These are phyloP conservation scores for Solenodon paradoxus DNA, from an alignment of 2,113 vertebrate species.

Conservation along the genomic window DNA sequence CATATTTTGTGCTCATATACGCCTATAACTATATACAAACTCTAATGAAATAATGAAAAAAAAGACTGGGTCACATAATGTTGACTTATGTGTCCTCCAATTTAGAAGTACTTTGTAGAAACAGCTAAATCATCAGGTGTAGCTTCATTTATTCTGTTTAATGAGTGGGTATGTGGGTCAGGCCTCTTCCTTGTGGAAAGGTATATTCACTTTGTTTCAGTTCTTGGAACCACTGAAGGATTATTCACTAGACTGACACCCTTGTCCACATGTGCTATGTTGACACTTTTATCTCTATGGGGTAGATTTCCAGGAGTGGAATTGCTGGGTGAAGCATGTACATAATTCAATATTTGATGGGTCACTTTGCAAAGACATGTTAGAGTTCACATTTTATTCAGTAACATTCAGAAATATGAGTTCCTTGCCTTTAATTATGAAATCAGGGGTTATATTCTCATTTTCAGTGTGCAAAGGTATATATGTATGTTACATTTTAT, in stretches of 20 bases:
- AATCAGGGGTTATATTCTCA: not conserved
- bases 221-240: not conserved
- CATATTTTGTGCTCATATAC: not conserved
- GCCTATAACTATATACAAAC: not conserved
- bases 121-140: not conserved
- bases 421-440: not conserved
- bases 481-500: not conserved
- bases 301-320: not conserved
- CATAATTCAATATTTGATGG: not conserved
- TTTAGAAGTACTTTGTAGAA: not conserved
- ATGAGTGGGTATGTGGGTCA: not conserved
- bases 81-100: not conserved
- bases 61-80: not conserved
- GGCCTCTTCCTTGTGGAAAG: not conserved
- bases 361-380: not conserved
- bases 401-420: not conserved
- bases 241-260: not conserved
- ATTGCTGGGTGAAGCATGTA: not conserved
- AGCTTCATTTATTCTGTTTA: not conserved
- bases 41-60: not conserved
- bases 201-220: not conserved
- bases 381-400: not conserved
- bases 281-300: not conserved
- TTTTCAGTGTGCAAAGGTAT: not conserved
- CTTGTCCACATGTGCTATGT: not conserved